Base-by-base conservation (phyloP, 2,888 invertebrate genomes). In the Eilema caniola region DNA sequence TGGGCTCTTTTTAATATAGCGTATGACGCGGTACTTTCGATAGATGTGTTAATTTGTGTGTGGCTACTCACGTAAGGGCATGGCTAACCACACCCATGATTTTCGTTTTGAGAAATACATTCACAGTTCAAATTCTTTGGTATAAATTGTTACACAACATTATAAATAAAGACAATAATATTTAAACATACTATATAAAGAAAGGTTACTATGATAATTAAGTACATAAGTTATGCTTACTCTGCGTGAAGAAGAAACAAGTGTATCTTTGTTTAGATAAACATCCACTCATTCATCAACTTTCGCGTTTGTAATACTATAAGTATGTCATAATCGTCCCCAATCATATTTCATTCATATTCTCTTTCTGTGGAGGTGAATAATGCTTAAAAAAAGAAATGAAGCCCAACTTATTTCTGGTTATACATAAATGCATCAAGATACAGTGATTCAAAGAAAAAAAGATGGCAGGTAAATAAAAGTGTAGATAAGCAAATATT, bases 21-120 rank as follows among this genome's bases (percentile, higher is more conserved):
- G 62, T 78, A 73, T 83, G 84, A 84, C 82, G 82, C 83, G 85
- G 84, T 86, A 85, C 83, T 86, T 87, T 85, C 86, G 75, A 75
- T 83, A 73, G 74, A 83, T 80, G 86, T 88, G 86, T 86, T 88
- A 87, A 88, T 88, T 86, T 83, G 41, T 72, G 67, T 60, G 67
- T 81, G 73, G 76, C 78, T 76, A 74, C 77, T 81, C 76, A 73
- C 24, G 68, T 67, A 76, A 78, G 82, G 82, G 78, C 78, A 74
- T n/a, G 67, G 66, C 28, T 66, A 59, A 62, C 69, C 72, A 77
- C 74, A 67, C 71, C 74, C 53, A 53, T 62, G 59, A 69, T 70
- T 53, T 10, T 69, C 62, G 61, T 67, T 41, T 24, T 8, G 16
- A 25, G 16, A 70, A 62, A 23, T 23, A 10, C 23, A 41, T 63